Evolutionary conservation across 2,113 vertebrate genomes (phyloP).

Genomic region (Caretta caretta): DNA sequence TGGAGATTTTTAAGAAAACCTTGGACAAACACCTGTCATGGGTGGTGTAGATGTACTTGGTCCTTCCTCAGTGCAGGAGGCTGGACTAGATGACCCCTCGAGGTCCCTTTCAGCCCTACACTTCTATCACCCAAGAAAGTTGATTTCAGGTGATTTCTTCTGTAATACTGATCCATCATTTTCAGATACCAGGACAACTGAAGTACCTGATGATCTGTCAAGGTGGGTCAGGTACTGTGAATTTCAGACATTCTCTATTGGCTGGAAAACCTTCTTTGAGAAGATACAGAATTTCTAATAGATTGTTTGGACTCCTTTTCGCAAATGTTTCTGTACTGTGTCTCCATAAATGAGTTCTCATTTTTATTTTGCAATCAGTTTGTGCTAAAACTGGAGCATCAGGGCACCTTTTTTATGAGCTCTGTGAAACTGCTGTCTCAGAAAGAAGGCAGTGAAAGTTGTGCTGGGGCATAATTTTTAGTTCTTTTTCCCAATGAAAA

Average conservation of each 20-base stretch:
- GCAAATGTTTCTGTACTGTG: background rate
- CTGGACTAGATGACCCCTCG: background rate
- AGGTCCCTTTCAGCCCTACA: background rate
- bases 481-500: background rate
- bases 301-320: background rate
- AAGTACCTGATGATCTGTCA: background rate
- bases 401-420: background rate
- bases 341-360: background rate
- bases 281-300: background rate
- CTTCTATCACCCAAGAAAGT: background rate
- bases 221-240: background rate
- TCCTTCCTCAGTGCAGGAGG: no score
- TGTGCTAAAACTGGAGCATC: background rate
- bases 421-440: background rate
- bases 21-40: background rate
- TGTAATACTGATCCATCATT: background rate
- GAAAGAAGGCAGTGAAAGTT: background rate
- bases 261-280: background rate
- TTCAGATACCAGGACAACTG: background rate
- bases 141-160: background rate
- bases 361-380: background rate
- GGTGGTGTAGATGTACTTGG: background rate
- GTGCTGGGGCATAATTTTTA: background rate
- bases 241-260: background rate
- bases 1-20: background rate